Evolutionary conservation across 2,888 invertebrate genomes (phyloP).

Genomic region (Rhamnusium bicolor): DNA sequence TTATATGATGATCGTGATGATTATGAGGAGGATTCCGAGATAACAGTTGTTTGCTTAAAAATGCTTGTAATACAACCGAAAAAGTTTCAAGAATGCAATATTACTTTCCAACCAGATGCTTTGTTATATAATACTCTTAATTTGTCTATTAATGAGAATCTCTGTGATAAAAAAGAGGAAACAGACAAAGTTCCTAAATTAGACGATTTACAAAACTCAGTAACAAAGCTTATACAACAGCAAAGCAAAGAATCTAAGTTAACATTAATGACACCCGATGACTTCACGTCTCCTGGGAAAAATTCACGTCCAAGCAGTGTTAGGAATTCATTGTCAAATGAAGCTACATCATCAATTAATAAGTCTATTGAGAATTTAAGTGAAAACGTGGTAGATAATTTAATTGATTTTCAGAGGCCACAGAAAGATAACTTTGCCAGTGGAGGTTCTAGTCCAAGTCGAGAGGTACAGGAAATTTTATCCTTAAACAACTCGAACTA

Average conservation of each 20-base stretch:
- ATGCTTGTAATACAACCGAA: slow-evolving; percentile 91
- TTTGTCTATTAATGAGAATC: slow-evolving; percentile 32
- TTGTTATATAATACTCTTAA: slow-evolving; percentile 53
- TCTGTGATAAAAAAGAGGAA: slow-evolving; percentile 40
- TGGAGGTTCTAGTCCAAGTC: slow-evolving; percentile 91
- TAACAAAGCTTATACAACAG: slow-evolving; percentile 67
- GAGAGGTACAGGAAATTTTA: slow-evolving; percentile 92
- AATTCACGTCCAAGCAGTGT: slow-evolving; percentile 65
- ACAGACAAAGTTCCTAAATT: slow-evolving; percentile 63
- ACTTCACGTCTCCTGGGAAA: slow-evolving; percentile 79
- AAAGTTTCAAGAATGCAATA: slow-evolving; percentile 82
- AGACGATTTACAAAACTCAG: slow-evolving; percentile 67
- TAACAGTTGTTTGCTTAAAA: slow-evolving; percentile 71
- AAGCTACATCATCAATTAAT: slow-evolving; percentile 32
- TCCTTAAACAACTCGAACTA: slow-evolving; percentile 75
- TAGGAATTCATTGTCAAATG: slow-evolving; percentile 56
- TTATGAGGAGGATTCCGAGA: slow-evolving; percentile 73
- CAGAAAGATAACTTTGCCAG: slow-evolving; percentile 76
- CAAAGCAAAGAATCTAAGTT: slow-evolving; percentile 68
- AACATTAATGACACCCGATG: slow-evolving; percentile 91
- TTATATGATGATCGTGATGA: slow-evolving; percentile 75
- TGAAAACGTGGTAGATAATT: slow-evolving; percentile 57
- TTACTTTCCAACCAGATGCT: slow-evolving; percentile 65
- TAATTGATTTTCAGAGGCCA: slow-evolving; percentile 63
- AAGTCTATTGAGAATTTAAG: slow-evolving; percentile 47